These are phyloP conservation scores for Hyperoodon ampullatus DNA, from an alignment of 2,113 vertebrate species.

Conservation along the genomic window DNA sequence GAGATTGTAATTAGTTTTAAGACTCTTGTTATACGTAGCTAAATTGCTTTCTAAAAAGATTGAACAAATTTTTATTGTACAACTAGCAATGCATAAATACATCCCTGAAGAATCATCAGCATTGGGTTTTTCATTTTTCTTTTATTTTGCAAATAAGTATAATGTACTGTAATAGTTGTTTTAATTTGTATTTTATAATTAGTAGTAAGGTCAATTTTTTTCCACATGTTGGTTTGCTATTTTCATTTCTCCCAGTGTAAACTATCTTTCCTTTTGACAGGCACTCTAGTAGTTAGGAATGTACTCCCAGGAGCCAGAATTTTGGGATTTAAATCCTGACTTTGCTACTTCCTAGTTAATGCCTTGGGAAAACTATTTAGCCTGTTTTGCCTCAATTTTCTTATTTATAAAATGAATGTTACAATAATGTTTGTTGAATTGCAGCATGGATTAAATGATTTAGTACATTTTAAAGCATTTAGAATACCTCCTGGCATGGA, in stretches of 20 bases:
- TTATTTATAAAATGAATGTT: conserved; percentile 7
- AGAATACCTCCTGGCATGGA: not conserved
- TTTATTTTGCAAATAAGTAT: conserved; percentile 56
- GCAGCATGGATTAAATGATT: not conserved
- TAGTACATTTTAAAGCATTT: conserved; percentile 17
- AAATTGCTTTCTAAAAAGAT: conserved; percentile 58
- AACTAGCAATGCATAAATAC: conserved; percentile 41
- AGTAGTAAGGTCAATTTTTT: not conserved
- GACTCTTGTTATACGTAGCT: conserved; percentile 37
- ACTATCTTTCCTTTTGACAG: conserved; percentile 19
- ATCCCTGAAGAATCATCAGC: conserved; percentile 19
- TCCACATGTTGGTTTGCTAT: not conserved
- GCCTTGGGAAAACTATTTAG: not conserved
- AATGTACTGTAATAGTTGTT: not conserved
- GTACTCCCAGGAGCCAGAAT: not conserved
- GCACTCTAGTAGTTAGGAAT: not conserved
- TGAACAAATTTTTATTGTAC: conserved; percentile 43
- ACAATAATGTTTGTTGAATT: not conserved
- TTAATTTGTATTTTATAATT: conserved; percentile 63
- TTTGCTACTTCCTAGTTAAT: not conserved
- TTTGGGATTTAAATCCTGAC: not conserved
- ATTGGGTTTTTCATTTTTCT: conserved; percentile 52
- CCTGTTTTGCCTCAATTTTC: not conserved
- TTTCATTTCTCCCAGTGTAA: conserved; percentile 42
- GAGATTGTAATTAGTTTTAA: conserved; percentile 55